Base-by-base conservation (phyloP, 2,113 vertebrate species). In the Salvelinus sp. region DNA sequence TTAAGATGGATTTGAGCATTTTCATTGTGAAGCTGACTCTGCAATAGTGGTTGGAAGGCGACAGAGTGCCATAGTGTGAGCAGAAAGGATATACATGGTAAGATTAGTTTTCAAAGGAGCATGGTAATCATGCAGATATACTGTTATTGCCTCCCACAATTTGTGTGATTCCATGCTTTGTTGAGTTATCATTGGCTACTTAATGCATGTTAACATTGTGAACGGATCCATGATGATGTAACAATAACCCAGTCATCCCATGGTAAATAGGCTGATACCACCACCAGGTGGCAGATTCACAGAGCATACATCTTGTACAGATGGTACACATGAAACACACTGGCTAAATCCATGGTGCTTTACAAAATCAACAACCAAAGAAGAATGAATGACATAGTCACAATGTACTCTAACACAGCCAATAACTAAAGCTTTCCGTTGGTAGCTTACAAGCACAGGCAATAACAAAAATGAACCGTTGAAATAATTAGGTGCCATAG, bases 211-310 rank as follows among this genome's bases (percentile, higher is more conserved):
- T 64, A 18, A 4, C 68, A 78, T 64, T 27, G 66, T 7, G 63
- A 77, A 28, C 10, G 78, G 60, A 38, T 30, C 71, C 73, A 48
- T 78, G 54, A 6, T n/a, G 69, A 76, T 80, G 60, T 70, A 25
- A 77, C 75, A 75, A 20, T 6, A 9, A 22, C 2, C 4, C 58
- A 62, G 9, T 54, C 50, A 22, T 23, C 16, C 58, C 58, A 22
- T 6, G 58, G 6, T 3, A 22, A 62, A 22, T 22, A 9, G n/a
- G 58, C n/a, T 2, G 58, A 62, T 78, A 76, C 76, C 13, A 27
- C 47, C 9, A 60, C 71, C 74, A 48, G 70, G 76, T 38, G 70
- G 65, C 63, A 60, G 5, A 79, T 68, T 58, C 65, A 73, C 71
- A 38, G 77, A 38, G 79, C 62, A 82, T 79, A 44, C 9, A 44